These are phyloP conservation scores for Emydocephalus ijimae DNA, from an alignment of 2,113 vertebrate species.

Conservation along the genomic window DNA sequence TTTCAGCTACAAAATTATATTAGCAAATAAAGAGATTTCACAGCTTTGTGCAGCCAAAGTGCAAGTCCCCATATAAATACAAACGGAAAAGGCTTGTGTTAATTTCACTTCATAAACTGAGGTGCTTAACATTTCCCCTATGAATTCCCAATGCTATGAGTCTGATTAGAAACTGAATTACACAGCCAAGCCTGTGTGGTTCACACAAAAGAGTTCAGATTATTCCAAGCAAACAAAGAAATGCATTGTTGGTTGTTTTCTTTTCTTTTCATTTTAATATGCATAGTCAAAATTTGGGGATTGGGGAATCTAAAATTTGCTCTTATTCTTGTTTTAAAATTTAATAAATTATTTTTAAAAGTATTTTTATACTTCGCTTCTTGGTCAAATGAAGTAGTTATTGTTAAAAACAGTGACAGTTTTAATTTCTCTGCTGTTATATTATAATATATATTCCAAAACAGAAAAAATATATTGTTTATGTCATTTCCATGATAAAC, in stretches of 20 bases:
- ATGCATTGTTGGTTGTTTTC: not conserved
- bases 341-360: not conserved
- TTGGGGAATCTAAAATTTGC: constrained; percentile 3
- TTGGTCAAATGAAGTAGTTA: not conserved
- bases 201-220: constrained; percentile 11
- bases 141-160: constrained; percentile 48
- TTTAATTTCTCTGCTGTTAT: not conserved
- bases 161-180: constrained; percentile 56
- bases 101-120: constrained; percentile 33
- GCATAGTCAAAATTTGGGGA: not conserved
- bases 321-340: not conserved
- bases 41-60: constrained; percentile 34
- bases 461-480: not conserved
- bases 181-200: constrained; percentile 30
- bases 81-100: constrained; percentile 37
- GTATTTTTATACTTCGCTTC: not conserved
- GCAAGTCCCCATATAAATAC: constrained; percentile 52
- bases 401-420: not conserved
- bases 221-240: constrained; percentile 14
- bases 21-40: constrained; percentile 52
- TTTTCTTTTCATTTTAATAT: not conserved
- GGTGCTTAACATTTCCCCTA: constrained; percentile 31
- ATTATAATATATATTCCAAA: rapidly evolving
- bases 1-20: constrained; percentile 57
- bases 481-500: not conserved